phyloP scores from a whole-genome alignment of 2,797 vertebrate genomes.

The Ficedula albicollis region DNA sequence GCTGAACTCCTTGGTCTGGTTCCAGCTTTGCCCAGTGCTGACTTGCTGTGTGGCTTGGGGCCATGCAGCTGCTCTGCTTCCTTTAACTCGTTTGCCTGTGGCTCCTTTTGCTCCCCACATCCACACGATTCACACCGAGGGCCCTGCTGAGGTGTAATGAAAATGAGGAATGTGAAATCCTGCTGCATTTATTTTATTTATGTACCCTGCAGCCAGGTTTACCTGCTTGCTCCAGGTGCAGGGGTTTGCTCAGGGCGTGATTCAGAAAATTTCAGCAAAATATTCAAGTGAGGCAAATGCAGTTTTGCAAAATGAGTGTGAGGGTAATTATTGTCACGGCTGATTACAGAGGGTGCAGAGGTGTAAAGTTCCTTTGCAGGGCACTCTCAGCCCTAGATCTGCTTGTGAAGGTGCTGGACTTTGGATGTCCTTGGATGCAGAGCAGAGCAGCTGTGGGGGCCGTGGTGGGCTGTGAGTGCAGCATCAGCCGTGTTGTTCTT shows the following conservation, averaged over 20 bases:
- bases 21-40: conserved; percentile 8
- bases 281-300: not conserved
- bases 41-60: conserved; percentile 36
- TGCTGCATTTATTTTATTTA: not conserved
- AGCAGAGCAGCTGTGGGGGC: not conserved
- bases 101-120: not conserved
- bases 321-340: not conserved
- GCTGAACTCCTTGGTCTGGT: not conserved
- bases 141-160: not conserved
- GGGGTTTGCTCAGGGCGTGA: not conserved
- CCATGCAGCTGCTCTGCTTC: conserved; percentile 60
- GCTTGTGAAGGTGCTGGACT: not conserved
- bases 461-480: rapidly evolving
- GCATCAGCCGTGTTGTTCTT: not conserved
- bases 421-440: not conserved
- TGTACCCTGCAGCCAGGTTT: not conserved
- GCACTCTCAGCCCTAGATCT: not conserved
- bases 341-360: not conserved
- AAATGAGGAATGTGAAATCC: not conserved
- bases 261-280: not conserved
- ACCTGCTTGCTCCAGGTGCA: not conserved
- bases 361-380: not conserved
- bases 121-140: rapidly evolving
- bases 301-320: not conserved
- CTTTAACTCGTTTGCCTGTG: not conserved